Evolutionary conservation across 2,888 invertebrate genomes (phyloP).

Genomic region (Chaetogeoica ovagalla): DNA sequence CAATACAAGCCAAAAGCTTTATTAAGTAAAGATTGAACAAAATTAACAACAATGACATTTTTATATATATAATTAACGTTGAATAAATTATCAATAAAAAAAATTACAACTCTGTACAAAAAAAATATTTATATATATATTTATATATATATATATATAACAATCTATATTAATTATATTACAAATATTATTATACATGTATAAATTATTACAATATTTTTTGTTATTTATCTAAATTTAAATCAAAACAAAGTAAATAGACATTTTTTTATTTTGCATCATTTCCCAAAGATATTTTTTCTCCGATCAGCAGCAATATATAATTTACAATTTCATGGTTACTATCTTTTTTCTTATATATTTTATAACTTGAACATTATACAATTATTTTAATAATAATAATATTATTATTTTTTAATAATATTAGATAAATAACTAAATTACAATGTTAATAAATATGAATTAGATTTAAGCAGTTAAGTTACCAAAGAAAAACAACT

Average conservation of each 20-base stretch:
- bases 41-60: slow-evolving; percentile 28
- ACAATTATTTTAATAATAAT: not conserved
- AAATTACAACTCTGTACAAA: slow-evolving; percentile 26
- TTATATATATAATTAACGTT: slow-evolving; percentile 30
- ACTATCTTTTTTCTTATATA: not conserved
- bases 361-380: not conserved
- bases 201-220: not conserved
- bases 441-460: not conserved
- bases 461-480: not conserved
- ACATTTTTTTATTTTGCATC: not conserved
- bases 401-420: not conserved
- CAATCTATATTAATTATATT: not conserved
- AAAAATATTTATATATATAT: slow-evolving; percentile 10
- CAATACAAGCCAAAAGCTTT: slow-evolving; percentile 27
- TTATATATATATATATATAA: slow-evolving; percentile 3
- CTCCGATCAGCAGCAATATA: slow-evolving; percentile 9
- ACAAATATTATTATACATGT: not conserved
- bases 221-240: not conserved
- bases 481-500: not conserved
- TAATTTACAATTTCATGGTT: slow-evolving; percentile 9
- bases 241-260: slow-evolving; percentile 10
- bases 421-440: not conserved
- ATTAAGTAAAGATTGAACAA: slow-evolving; percentile 18
- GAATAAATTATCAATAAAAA: slow-evolving; percentile 34
- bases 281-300: not conserved